Evolutionary conservation across 2,888 invertebrate genomes (phyloP), one percentile per base, ranked within the genome.

Genomic region (Tenthredo distinguenda): DNA sequence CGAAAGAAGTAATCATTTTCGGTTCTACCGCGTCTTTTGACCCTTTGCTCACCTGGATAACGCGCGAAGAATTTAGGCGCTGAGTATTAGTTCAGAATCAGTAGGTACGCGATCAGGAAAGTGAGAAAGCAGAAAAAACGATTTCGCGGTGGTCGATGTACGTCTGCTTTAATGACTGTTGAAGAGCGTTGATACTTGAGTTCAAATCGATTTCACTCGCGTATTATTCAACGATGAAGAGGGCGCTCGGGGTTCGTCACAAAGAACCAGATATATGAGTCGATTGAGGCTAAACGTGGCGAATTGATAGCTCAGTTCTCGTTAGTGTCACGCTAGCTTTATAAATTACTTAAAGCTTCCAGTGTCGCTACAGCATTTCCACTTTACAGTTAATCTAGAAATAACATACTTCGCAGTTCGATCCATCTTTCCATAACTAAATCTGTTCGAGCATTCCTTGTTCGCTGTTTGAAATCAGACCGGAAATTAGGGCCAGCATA

Each of bases 121-220:
- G 40, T 40, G 26, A 74, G 43, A 74, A 43, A 43, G 21, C 43
- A 21, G 6, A 34, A 31, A 34, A 43, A 43, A 21, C 10, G 21
- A 21, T 74, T 43, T 43, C 10, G 40, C 77, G 55, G 77, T 50
- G 31, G 68, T 9, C 55, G 55, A 10, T 31, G 34, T 34, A 31
- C 31, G 77, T n/a, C 50, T 74, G 77, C 77, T 55, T 77, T 55
- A 77, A 77, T 55, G 77, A 77, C 47, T 55, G 26, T 55, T n/a
- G 77, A 55, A 77, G 50, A 34, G 77, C 55, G 77, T 43, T 31
- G 43, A 74, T 77, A 77, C 72, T 74, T 50, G 37, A 62, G 37
- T 62, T 26, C 15, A 7, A 62, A 81, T 81, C 81, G 81, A 81
- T 81, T 50, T 40, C 62, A 77, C 77, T 77, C 77, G 7, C 34